Evolutionary conservation across 2,888 invertebrate genomes (phyloP), one percentile per base, ranked within the genome.

Genomic region (Cecidostiba fungosa): DNA sequence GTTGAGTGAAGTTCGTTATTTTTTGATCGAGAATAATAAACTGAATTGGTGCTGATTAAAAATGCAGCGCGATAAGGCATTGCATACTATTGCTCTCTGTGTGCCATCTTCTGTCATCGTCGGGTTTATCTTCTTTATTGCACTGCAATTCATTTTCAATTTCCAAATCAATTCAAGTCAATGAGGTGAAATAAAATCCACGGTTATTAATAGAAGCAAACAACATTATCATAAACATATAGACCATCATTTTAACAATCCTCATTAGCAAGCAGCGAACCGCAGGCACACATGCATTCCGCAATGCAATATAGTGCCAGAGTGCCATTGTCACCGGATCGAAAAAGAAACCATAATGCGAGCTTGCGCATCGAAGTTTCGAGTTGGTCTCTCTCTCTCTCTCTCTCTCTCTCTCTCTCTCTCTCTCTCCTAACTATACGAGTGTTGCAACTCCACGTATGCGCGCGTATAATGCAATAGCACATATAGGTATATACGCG

Each of bases 391-490:
- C n/a, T 54, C 19, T 19, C 54, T 50, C 54, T 54, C 54, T 54
- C 47, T 47, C 47, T 14, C 47, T 47, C 47, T 14, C 47, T 47
- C 43, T 10, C 43, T 43, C 43, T 6, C 43, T 43, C 43, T 10
- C 43, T 43, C 43, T 59, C n/a, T 81, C 81, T 39, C 80, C 10
- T 50, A 6, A 8, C 3, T 32, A 1, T 32, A 32, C 32, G 32
- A n/a, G 47, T 82, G 76, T 77, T 76, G 82, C 76, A 82, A 82
- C 36, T 82, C 26, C 29, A 29, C 26, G n/a, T n/a, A 29, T 29
- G 10, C 4, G 8, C 6, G 8, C 8, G 50, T 26, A 43, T 36
- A 19, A 29, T 50, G 54, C 76, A 66, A 66, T 29, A 66, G 76
- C 62, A 26, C 23, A 23, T 1, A 19, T 6, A 8, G 47, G n/a